Base-by-base conservation (phyloP, 2,888 invertebrate genomes). In the Ennomos erosarius region DNA sequence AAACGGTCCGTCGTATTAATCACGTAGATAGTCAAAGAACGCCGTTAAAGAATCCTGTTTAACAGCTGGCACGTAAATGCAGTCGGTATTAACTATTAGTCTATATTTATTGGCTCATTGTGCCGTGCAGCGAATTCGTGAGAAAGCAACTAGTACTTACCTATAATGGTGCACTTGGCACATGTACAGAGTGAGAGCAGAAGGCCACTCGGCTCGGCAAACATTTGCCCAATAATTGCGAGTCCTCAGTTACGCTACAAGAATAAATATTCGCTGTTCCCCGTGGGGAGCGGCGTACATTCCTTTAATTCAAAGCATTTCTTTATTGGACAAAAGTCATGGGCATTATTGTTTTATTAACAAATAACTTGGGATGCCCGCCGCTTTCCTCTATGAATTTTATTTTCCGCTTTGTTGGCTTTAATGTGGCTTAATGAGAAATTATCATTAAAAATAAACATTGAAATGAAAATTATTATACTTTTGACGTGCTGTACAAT, bases 191-290 rank as follows among this genome's bases (percentile, higher is more conserved):
- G 73, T 75, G 70, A 71, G 76, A 82, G 82, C 79, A 79, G 80
- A 76, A 77, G 84, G 78, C 84, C 82, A 85, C 88, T 90, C 79
- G 81, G 74, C 77, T 82, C 68, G 69, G 87, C 83, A 89, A 90
- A 90, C 85, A 88, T 90, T 91, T 89, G 81, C 83, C 88, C 90
- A 88, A 89, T 90, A 88, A 91, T 89, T 90, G 88, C 83, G 81
- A 85, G 84, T 87, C 84, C 78, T 85, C 82, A 81, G 86, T 84
- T 82, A 88, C 87, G 84, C 80, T 80, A 67, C 76, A 81, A 76
- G 87, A 88, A 88, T 88, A 88, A 87, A 87, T 88, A 87, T 84
- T 81, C 80, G 70, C 73, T 76, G 76, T 59, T 74, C 74, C 74
- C 81, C 79, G 79, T 73, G 73, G 79, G 78, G 82, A 84, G 81